phyloP scores from a whole-genome alignment of 2,888 invertebrate species.

The Silvanus unidentatus region DNA sequence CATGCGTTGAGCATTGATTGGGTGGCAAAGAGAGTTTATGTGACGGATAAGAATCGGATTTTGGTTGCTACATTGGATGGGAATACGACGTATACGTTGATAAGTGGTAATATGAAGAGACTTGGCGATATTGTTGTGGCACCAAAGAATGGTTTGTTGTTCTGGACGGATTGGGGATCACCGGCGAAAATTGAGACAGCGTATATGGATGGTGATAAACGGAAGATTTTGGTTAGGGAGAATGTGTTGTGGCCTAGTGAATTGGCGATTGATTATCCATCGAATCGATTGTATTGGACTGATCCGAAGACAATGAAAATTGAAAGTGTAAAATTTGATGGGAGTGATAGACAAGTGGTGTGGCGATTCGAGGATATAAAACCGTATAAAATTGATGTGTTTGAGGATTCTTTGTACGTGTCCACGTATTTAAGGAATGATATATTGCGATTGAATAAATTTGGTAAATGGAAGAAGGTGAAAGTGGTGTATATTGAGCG shows the following conservation, averaged over 20 bases:
- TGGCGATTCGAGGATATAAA: conserved; percentile 55
- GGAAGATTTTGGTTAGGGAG: conserved; percentile 49
- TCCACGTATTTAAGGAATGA: conserved; percentile 59
- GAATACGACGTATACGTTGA: conserved; percentile 51
- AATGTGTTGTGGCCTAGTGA: conserved; percentile 69
- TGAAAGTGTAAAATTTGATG: conserved; percentile 64
- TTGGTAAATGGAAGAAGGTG: conserved; percentile 45
- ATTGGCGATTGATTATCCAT: conserved; percentile 68
- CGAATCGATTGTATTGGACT: conserved; percentile 74
- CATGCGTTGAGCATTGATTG: conserved; percentile 73
- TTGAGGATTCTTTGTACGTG: conserved; percentile 65
- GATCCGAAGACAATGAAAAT: conserved; percentile 72
- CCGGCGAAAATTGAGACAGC: conserved; percentile 58
- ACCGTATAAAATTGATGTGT: conserved; percentile 67
- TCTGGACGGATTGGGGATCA: conserved; percentile 71
- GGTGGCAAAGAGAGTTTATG: conserved; percentile 62
- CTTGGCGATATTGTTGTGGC: conserved; percentile 65
- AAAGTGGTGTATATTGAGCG: conserved; percentile 52
- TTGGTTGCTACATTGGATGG: conserved; percentile 55
- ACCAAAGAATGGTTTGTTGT: conserved; percentile 60
- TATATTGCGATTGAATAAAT: conserved; percentile 61
- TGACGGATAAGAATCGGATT: conserved; percentile 54
- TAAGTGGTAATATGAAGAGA: conserved; percentile 51
- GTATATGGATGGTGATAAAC: conserved; percentile 57
- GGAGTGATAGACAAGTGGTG: conserved; percentile 58